Evolutionary conservation across 2,113 vertebrate genomes (phyloP), one percentile per base, ranked within the genome.

Genomic region (Pachypanchax playfairii): DNA sequence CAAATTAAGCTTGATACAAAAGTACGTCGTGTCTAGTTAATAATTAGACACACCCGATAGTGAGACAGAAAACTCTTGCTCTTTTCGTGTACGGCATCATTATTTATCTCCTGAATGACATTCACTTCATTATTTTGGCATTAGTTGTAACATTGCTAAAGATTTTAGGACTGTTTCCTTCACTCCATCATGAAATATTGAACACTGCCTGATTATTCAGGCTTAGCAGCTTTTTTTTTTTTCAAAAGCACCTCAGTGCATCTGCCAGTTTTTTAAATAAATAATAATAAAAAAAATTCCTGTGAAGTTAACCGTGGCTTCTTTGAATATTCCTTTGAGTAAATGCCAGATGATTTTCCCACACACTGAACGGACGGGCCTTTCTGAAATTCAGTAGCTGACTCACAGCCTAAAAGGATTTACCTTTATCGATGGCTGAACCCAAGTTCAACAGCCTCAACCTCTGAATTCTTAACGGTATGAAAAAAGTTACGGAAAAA

Each of bases 161-260:
- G 66, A 68, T 65, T 76, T 71, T 51, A 75, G 59, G 73, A 38
- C 46, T 8, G 9, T 76, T 79, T 59, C 71, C 82, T 81, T 73
- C 52, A 51, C 62, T 75, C 24, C 46, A 69, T 86, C 60, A 66
- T 80, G 28, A 84, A 87, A 88, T 83, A 83, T 90, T 87, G 87
- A 89, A 58, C 63, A 59, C 49, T 4, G 7, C 68, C 75, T 76
- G 83, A 88, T 87, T 86, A 88, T 85, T 82, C 44, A 83, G 57
- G 58, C 58, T 86, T 83, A 80, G 82, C 78, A 80, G 75, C 41
- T 53, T 52, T 80, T 83, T 80, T 74, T 53, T 52, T 80, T 83
- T 80, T 74, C 47, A 75, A 79, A 85, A 78, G 64, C 68, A 83
- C 68, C 80, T 81, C 74, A 60, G 70, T 53, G 28, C 51, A 80